A percentile compares a stretch with the other conserved stretches of the same genome.
Conservation (phyloP, 2,113 vertebrate species). For the Nettapus auritus region DNA sequence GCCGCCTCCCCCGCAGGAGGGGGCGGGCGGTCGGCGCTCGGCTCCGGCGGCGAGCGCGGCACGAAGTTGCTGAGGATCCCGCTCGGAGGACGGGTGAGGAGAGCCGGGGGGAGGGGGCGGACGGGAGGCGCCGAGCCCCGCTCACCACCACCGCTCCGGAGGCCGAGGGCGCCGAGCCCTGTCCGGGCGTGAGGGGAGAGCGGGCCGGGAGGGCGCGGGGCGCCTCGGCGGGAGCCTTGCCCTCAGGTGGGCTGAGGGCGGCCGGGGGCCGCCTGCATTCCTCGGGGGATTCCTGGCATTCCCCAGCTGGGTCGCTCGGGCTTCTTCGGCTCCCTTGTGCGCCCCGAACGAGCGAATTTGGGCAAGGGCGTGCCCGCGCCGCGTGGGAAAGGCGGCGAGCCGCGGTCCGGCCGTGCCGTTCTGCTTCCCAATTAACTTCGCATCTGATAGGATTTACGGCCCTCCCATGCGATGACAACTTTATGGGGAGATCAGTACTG, state of each 20-base stretch:
- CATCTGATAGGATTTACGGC: not conserved
- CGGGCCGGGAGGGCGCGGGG: too few relatives aligned
- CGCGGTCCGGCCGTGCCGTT: not conserved
- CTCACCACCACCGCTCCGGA: too few relatives aligned
- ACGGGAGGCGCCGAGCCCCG: too few relatives aligned
- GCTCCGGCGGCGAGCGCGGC: not conserved
- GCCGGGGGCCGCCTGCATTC: not conserved
- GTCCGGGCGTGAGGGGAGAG: not conserved
- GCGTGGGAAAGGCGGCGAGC: not conserved
- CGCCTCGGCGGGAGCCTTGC: not conserved
- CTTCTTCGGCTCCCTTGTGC: not conserved
- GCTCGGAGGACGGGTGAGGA: not conserved
- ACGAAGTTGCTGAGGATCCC: not conserved
- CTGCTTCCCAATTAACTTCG: not conserved
- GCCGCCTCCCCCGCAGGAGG: constrained; percentile 1
- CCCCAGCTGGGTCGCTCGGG: not conserved
- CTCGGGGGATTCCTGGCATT: constrained; percentile 54
- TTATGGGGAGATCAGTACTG: not conserved
- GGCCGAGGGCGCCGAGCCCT: too few relatives aligned
- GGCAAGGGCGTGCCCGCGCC: not conserved
- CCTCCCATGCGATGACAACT: not conserved
- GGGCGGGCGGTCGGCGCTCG: not conserved
- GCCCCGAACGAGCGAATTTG: not conserved
- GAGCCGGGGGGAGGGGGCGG: not conserved
- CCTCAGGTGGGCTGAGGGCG: too few relatives aligned